Percentiles rank a stretch among this genome's conserved stretches.
These are phyloP conservation scores for Patella pellucida DNA, from an alignment of 2,888 invertebrate species.

Conservation along the genomic window DNA sequence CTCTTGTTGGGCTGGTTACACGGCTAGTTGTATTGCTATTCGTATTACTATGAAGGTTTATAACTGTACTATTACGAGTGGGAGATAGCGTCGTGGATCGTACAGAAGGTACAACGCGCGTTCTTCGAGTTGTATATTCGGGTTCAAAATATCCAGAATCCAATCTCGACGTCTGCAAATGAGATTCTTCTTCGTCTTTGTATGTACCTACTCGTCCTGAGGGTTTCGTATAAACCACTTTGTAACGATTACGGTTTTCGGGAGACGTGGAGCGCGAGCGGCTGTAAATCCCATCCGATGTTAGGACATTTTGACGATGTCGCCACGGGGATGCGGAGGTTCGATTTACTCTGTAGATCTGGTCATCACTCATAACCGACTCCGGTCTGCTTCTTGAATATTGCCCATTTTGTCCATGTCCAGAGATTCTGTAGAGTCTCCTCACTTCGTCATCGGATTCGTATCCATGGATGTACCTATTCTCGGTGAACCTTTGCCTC, in stretches of 20 bases:
- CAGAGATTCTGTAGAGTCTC: background rate
- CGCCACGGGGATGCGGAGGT: background rate
- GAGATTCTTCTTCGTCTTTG: background rate
- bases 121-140: background rate
- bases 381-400: background rate
- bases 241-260: background rate
- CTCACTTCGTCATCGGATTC: slow-evolving; percentile 5
- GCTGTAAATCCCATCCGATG: background rate
- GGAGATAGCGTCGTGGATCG: background rate
- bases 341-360: background rate
- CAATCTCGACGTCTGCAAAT: slow-evolving; percentile 10
- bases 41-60: slow-evolving; percentile 14
- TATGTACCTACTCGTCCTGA: background rate
- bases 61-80: slow-evolving; percentile 18
- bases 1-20: slow-evolving; percentile 11
- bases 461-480: background rate
- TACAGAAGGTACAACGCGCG: background rate
- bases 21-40: background rate
- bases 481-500: background rate
- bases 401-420: background rate
- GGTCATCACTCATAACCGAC: slow-evolving; percentile 2
- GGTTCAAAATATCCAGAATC: slow-evolving; percentile 28
- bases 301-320: background rate
- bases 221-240: background rate
- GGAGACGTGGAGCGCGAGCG: background rate